Evolutionary conservation across 2,797 vertebrate genomes (phyloP).

Genomic region (Thunnus albacares): DNA sequence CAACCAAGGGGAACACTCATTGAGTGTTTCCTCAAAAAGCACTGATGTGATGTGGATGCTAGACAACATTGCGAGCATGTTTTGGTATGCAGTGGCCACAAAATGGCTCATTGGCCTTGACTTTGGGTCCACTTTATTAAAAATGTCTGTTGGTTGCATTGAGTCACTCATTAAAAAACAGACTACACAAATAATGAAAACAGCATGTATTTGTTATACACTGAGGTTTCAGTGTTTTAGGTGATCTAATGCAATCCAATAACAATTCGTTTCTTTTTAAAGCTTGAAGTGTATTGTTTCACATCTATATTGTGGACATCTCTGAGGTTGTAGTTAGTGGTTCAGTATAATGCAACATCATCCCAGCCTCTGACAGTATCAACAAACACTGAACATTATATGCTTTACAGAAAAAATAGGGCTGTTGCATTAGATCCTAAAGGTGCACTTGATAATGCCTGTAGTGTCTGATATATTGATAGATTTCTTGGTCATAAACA

Average conservation of each 20-base stretch:
- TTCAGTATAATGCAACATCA: neutral
- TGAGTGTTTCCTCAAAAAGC: slow-evolving; percentile 40
- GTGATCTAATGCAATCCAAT: slow-evolving; percentile 1
- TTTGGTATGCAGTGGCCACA: slow-evolving; percentile 54
- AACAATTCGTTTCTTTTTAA: neutral
- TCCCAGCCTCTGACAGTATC: too few relatives aligned
- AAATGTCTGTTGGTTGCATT: slow-evolving; percentile 44
- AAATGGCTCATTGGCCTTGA: slow-evolving; percentile 46
- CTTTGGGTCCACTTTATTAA: slow-evolving; percentile 40
- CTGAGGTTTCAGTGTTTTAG: slow-evolving; percentile 25
- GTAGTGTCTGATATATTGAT: too few relatives aligned
- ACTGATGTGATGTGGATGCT: slow-evolving; percentile 28
- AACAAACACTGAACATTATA: too few relatives aligned
- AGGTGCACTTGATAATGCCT: neutral
- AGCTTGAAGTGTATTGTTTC: neutral
- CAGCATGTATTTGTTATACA: slow-evolving; percentile 36
- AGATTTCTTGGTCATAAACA: too few relatives aligned
- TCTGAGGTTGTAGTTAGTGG: neutral
- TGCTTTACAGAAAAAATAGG: neutral
- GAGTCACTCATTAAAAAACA: slow-evolving; percentile 47
- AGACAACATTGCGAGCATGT: slow-evolving; percentile 46
- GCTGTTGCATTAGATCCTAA: neutral
- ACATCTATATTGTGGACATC: neutral
- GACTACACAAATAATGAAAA: slow-evolving; percentile 46
- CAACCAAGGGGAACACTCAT: slow-evolving; percentile 1